Percentiles rank a stretch among this genome's conserved stretches.
These are phyloP conservation scores for Abramis brama DNA, from an alignment of 2,113 vertebrate species.

Conservation along the genomic window DNA sequence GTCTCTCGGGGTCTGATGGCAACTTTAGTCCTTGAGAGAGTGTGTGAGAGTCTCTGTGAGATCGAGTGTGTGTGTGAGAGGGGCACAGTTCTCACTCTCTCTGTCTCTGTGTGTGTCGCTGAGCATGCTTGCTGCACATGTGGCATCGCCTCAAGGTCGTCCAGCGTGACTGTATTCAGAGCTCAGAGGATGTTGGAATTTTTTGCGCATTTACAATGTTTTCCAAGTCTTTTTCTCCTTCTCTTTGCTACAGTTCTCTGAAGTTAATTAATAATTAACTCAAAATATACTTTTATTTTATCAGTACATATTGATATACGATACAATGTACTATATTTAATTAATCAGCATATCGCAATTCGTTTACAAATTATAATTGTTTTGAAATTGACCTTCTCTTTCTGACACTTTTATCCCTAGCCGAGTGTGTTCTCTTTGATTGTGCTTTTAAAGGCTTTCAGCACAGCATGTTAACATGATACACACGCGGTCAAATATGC, in stretches of 20 bases:
- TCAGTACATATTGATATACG: neutral
- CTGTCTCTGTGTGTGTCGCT: neutral
- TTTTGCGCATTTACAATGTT: neutral
- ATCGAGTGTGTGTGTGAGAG: too few species aligned
- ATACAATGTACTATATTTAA: too few species aligned
- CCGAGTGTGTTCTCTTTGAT: neutral
- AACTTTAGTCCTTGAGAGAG: conserved; percentile 23
- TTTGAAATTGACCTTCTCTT: neutral
- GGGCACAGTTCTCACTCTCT: too few species aligned
- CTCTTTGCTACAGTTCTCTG: neutral
- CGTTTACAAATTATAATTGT: neutral
- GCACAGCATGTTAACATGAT: neutral
- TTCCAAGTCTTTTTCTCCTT: neutral
- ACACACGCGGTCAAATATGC: neutral
- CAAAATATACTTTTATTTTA: neutral
- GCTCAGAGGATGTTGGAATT: neutral
- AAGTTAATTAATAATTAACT: neutral
- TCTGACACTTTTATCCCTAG: neutral
- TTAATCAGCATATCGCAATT: too few species aligned
- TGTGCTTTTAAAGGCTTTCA: too few species aligned
- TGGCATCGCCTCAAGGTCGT: conserved; percentile 7
- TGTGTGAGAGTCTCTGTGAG: neutral
- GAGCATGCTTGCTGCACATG: conserved; percentile 3
- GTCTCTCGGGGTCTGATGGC: neutral
- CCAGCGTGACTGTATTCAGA: neutral